phyloP scores from a whole-genome alignment of 2,797 vertebrate genomes.

The Tamandua tetradactyla region DNA sequence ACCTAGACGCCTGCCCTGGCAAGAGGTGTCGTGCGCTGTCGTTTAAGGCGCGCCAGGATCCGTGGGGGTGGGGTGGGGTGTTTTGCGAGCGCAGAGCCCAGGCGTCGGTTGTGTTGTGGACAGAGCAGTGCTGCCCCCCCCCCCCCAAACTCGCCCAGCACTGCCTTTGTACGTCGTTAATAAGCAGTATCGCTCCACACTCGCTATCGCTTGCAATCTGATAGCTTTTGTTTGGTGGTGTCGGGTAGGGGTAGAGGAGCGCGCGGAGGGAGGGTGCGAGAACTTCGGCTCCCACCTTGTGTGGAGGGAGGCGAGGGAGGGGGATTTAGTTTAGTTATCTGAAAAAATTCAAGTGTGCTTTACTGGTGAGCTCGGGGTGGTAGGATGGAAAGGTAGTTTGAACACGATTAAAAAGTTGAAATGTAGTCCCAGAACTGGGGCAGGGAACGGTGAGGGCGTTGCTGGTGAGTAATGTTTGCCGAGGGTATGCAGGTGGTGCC shows the following conservation, averaged over 20 bases:
- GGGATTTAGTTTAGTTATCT: neutral
- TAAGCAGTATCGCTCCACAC: neutral
- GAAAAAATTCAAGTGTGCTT: neutral
- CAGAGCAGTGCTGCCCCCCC: neutral
- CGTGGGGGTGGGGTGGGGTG: neutral
- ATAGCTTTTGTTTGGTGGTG: slow-evolving; percentile 71
- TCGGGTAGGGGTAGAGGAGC: slow-evolving; percentile 31
- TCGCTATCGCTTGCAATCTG: slow-evolving; percentile 54
- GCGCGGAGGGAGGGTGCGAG: neutral
- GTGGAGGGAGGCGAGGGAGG: neutral
- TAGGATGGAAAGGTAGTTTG: slow-evolving; percentile 48
- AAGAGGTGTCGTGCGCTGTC: neutral
- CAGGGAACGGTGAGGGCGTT: slow-evolving; percentile 44
- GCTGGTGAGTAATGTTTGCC: slow-evolving; percentile 75
- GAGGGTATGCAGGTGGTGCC: slow-evolving; percentile 79
- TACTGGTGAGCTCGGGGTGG: neutral
- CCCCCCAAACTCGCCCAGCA: neutral
- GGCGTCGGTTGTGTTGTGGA: slow-evolving; percentile 32
- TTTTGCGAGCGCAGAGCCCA: too few species aligned
- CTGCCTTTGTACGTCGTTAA: slow-evolving; percentile 66
- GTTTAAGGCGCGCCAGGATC: neutral
- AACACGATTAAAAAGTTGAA: slow-evolving; percentile 63
- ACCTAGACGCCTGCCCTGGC: neutral
- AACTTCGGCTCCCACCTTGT: neutral
- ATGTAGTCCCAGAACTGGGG: slow-evolving; percentile 33